These are phyloP conservation scores for Scolopax rusticola DNA, from an alignment of 2,797 vertebrate species.

Conservation along the genomic window DNA sequence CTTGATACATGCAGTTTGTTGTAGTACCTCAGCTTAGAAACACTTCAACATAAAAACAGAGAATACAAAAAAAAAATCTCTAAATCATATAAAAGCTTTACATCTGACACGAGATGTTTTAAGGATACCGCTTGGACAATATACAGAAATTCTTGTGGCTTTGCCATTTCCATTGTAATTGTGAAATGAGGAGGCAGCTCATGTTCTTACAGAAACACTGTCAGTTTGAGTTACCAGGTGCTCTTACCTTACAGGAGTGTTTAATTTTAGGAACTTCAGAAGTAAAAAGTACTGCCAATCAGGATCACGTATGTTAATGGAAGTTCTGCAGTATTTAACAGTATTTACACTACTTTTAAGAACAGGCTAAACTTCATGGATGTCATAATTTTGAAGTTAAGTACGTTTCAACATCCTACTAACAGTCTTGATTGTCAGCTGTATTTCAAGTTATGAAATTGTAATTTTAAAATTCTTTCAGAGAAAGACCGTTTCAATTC, in stretches of 20 bases:
- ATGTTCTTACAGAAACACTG: accelerated
- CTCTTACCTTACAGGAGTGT: neutral
- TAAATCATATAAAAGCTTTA: accelerated
- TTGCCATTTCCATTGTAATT: accelerated
- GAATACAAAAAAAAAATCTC: neutral
- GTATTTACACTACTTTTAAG: neutral
- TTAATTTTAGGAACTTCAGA: neutral
- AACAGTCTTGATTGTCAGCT: neutral
- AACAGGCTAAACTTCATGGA: neutral
- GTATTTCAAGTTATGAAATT: neutral
- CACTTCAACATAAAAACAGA: neutral
- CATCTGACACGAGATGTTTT: accelerated
- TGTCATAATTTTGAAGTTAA: neutral
- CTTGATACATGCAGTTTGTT: accelerated
- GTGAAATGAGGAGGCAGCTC: neutral
- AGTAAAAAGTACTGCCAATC: neutral
- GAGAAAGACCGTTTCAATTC: neutral
- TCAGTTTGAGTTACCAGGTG: neutral
- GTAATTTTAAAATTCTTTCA: neutral
- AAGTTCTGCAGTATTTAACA: neutral
- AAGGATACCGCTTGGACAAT: accelerated
- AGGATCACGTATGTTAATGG: neutral
- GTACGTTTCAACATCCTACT: neutral
- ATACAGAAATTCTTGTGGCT: accelerated
- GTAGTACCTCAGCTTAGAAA: neutral